Base-by-base conservation (phyloP, 1,140 invertebrate species). In the Leucophenga varia region DNA sequence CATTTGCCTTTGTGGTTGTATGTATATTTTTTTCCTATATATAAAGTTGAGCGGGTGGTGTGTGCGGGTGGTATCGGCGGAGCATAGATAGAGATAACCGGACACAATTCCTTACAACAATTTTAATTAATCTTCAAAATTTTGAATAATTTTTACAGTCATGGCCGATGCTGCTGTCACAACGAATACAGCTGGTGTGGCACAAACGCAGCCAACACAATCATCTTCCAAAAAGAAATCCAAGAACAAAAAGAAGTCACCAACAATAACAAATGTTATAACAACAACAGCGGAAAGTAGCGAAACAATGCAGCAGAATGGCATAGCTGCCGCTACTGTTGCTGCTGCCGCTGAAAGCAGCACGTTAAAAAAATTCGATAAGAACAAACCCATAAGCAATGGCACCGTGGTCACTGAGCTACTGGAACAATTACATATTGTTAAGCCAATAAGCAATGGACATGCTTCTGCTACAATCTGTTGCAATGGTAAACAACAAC, bases 161-260 rank as follows among this genome's bases (percentile, higher is more conserved):
- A 63, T 63, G 60, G 60, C 60, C 47, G 60, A 64, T 48, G 30
- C 41, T 34, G 47, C 18, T 46, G n/a, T n/a, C n/a, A n/a, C n/a
- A n/a, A n/a, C n/a, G n/a, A n/a, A n/a, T n/a, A n/a, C 60, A 37
- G 41, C n/a, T n/a, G n/a, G n/a, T n/a, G n/a, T 16, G 10, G 55
- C 55, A 49, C 48, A 52, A 40, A 47, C 49, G 36, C 39, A 55
- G 19, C 28, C 59, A 55, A 43, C 51, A 41, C 20, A 55, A 30
- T 21, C 45, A 34, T 54, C 43, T 41, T 47, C 47, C 25, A 65
- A 65, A 34, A 65, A 65, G 7, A 67, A 67, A 44, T 59, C 35
- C 20, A 63, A 49, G 38, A 65, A 59, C 42, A 65, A 65, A 18
- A 65, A 63, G 43, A 67, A 61, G 38, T n/a, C n/a, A n/a, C n/a